Conservation (phyloP, 2,797 vertebrate species). For the Tokudaia muenninki region DNA sequence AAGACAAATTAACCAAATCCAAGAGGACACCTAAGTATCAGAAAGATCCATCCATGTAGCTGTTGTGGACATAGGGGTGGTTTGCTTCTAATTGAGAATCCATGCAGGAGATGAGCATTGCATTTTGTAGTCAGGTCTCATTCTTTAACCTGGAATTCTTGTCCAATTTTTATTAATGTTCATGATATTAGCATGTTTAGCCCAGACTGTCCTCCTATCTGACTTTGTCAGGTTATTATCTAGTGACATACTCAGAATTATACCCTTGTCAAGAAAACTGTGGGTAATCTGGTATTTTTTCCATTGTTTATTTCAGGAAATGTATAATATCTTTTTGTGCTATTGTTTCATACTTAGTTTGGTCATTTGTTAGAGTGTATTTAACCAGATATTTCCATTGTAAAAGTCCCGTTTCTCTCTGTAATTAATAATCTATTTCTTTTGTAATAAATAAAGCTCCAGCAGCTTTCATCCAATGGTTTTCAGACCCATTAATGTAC, state of each 20-base stretch:
- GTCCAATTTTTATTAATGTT: not conserved
- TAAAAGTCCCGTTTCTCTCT: not conserved
- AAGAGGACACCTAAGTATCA: not conserved
- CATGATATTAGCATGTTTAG: not conserved
- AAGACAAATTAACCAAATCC: not conserved
- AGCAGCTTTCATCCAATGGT: not conserved
- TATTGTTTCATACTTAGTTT: not conserved
- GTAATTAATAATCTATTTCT: not conserved
- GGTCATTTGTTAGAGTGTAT: constrained; percentile 30
- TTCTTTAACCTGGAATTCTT: not conserved
- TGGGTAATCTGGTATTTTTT: not conserved
- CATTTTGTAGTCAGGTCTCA: not conserved
- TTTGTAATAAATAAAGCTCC: not conserved
- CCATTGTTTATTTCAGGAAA: not conserved
- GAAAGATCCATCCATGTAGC: not conserved
- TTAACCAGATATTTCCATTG: not conserved
- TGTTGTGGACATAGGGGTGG: not conserved
- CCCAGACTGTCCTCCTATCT: not conserved
- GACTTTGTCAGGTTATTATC: not conserved
- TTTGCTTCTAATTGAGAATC: not conserved
- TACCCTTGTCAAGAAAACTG: not conserved
- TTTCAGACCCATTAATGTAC: not conserved
- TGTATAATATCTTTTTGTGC: not conserved
- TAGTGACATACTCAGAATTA: not conserved
- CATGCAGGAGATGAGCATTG: not conserved